Evolutionary conservation across 2,113 vertebrate species (phyloP), one percentile per base, ranked within the genome.

Genomic region (Tyto alba): DNA sequence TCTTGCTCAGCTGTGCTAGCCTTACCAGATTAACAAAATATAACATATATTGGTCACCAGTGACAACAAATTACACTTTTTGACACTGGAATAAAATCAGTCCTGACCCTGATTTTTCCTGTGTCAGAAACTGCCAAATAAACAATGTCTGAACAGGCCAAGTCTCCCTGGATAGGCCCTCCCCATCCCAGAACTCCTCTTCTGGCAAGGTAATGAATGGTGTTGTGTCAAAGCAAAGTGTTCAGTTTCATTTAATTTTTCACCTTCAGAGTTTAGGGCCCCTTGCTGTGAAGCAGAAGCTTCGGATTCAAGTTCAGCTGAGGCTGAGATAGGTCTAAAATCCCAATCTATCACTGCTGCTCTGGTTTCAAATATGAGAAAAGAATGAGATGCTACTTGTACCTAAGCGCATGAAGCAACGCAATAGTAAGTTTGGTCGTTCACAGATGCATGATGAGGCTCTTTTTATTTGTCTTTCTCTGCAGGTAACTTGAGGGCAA

Each of bases 401-500:
- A 71, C 22, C 27, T 20, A 16, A 50, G 45, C 22, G 30, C 27
- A 69, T 2, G 9, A 63, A 78, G 41, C 21, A 88, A 62, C 12
- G 14, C 30, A 76, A 52, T 9, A 25, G 9, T 12, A 47, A 88
- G 19, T 20, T 34, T 68, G 34, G 20, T 59, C 45, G 40, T 85
- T 88, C 38, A 17, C 0, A 0, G 55, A 56, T 40, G 21, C 47
- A 38, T 25, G 40, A 71, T 63, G 30, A 57, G 14, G 11, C 5
- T 84, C 73, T 91, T 66, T 40, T 16, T 25, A 73, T 11, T 16
- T 40, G 19, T 40, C 10, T 56, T 87, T 72, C 73, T 88, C 55
- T 68, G 6, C 27, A 67, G 32, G 27, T 32, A 93, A 85, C 16
- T 26, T 57, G 22, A 57, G 71, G 30, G 5, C 21, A 69, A 52